Evolutionary conservation across 1,140 invertebrate genomes (phyloP).

Genomic region (Onthophagus taurus): DNA sequence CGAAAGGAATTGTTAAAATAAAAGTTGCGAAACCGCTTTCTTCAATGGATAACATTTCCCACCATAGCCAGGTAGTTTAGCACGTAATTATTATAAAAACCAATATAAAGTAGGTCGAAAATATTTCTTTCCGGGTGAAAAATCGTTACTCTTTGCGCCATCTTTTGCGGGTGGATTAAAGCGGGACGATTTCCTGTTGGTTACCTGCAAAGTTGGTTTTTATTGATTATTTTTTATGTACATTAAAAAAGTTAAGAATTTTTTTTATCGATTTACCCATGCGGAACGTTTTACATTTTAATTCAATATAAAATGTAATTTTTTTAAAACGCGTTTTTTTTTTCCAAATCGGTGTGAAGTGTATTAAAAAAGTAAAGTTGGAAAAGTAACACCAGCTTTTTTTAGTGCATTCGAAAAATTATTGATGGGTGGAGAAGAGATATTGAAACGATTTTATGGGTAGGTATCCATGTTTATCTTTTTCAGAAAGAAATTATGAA

Average conservation of each 20-base stretch:
- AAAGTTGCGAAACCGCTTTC: constrained; percentile 81
- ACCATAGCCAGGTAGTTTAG: constrained; percentile 47
- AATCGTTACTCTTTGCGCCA: background rate
- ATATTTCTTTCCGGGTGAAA: too few relatives aligned
- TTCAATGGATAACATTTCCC: constrained; percentile 49
- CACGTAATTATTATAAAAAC: too few relatives aligned
- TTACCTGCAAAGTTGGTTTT: too few relatives aligned
- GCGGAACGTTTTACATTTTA: too few relatives aligned
- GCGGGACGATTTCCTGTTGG: too few relatives aligned
- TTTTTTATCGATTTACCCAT: too few relatives aligned
- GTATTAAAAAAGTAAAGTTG: constrained; percentile 14
- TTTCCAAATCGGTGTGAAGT: constrained; percentile 6
- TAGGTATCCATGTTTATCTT: constrained; percentile 20
- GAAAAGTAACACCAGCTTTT: constrained; percentile 24
- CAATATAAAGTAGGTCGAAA: too few relatives aligned
- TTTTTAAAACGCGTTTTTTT: background rate
- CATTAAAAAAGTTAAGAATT: too few relatives aligned
- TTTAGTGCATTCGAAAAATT: constrained; percentile 33
- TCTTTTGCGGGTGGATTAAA: too few relatives aligned
- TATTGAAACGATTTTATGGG: constrained; percentile 24
- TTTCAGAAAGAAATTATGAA: too few relatives aligned
- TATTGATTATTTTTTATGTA: too few relatives aligned
- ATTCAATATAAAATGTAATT: too few relatives aligned
- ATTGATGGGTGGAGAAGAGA: constrained; percentile 30
- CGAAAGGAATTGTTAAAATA: constrained; percentile 67